These are phyloP conservation scores for Triops cancriformis DNA, from an alignment of 1,140 invertebrate genomes.

Conservation along the genomic window DNA sequence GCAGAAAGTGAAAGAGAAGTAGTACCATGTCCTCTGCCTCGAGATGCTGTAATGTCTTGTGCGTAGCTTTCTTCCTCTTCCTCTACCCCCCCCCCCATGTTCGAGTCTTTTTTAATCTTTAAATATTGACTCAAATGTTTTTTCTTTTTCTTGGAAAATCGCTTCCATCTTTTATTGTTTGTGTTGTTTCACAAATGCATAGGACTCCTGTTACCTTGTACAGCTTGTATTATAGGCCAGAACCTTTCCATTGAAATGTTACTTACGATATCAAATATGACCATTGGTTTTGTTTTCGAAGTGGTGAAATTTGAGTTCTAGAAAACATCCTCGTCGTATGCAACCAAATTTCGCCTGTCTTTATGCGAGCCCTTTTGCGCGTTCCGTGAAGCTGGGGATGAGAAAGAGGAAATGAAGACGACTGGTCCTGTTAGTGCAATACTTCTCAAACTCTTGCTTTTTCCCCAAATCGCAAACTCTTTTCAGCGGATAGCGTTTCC, in stretches of 20 bases:
- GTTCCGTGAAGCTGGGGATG: conserved; percentile 57
- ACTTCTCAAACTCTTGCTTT: too few relatives aligned
- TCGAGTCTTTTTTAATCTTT: not conserved
- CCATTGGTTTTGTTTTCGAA: not conserved
- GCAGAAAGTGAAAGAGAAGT: too few relatives aligned
- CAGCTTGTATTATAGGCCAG: conserved; percentile 17
- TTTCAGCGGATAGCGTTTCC: too few relatives aligned
- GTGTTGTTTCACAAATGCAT: not conserved
- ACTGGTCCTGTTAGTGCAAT: too few relatives aligned
- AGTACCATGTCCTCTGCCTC: not conserved
- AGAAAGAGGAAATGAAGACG: too few relatives aligned
- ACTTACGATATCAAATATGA: not conserved
- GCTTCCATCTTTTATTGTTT: not conserved
- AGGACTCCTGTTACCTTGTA: conserved; percentile 10
- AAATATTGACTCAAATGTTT: not conserved
- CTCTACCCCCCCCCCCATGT: not conserved
- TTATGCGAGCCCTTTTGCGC: conserved; percentile 70
- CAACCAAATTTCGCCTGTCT: conserved; percentile 58
- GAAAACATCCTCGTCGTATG: conserved; percentile 57
- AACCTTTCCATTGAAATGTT: not conserved
- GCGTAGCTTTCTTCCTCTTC: not conserved
- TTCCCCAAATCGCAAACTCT: too few relatives aligned
- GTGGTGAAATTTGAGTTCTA: conserved; percentile 26
- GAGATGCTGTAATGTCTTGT: not conserved
- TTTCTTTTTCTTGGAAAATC: not conserved